phyloP scores from a whole-genome alignment of 2,797 vertebrate species.

The Phoxinus dragarum region DNA sequence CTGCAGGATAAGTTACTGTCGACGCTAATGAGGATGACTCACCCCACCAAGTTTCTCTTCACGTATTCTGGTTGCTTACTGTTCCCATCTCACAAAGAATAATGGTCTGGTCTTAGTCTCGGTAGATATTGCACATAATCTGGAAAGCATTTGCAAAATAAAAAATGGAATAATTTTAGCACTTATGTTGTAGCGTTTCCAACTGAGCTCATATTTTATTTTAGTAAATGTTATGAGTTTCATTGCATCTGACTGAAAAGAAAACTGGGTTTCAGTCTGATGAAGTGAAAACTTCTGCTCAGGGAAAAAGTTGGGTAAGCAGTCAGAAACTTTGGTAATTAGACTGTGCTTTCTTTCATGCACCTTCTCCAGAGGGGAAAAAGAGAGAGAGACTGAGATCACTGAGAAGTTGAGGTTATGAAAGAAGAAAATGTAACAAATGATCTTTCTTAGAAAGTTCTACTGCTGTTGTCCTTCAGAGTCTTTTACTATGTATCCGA shows the following conservation, averaged over 20 bases:
- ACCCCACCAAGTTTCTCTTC: not conserved
- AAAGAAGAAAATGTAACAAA: not conserved
- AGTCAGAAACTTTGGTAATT: slow-evolving; percentile 39
- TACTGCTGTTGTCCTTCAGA: not conserved
- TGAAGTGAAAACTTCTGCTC: not conserved
- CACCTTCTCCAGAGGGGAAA: slow-evolving; percentile 3
- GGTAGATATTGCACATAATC: not conserved
- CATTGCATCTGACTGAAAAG: slow-evolving; percentile 10
- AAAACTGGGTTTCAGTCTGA: slow-evolving; percentile 10
- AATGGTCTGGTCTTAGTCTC: not conserved
- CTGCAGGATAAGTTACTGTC: not conserved
- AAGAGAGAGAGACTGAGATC: not conserved
- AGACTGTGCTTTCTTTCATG: slow-evolving; percentile 8
- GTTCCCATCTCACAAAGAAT: not conserved
- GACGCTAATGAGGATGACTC: not conserved
- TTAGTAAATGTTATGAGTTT: not conserved
- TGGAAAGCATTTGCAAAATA: not conserved
- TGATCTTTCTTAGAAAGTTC: not conserved
- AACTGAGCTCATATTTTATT: slow-evolving; percentile 3
- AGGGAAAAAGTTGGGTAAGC: slow-evolving; percentile 19
- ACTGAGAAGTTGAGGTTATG: not conserved
- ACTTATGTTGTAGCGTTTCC: not conserved
- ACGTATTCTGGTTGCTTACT: not conserved
- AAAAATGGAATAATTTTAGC: not conserved
- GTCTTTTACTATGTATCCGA: not conserved